Percentiles rank a stretch among this genome's conserved stretches.
Evolutionary conservation across 2,113 vertebrate genomes (phyloP).

Genomic region (Strix aluco): DNA sequence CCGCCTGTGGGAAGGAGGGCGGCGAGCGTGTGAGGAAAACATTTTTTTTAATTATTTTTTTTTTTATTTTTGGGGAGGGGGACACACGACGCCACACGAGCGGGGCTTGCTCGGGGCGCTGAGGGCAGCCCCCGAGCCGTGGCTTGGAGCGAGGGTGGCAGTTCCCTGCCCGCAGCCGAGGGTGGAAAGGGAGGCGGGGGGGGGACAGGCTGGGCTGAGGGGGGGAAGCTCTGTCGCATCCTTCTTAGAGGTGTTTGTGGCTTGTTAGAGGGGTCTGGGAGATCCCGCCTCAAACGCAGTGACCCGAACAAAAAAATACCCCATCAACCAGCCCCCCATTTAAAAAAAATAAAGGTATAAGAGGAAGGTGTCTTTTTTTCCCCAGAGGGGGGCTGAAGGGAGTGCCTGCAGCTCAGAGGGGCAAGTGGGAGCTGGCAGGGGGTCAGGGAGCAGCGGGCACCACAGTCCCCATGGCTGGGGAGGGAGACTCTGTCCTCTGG

Average conservation of each 20-base stretch:
- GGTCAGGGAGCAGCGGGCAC: not conserved
- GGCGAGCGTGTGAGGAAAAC: not conserved
- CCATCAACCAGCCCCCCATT: no score
- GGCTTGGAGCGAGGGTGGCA: not conserved
- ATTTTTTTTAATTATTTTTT: not conserved
- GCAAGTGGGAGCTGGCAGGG: not conserved
- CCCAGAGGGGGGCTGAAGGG: not conserved
- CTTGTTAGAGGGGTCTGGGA: not conserved
- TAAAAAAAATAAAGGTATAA: not conserved
- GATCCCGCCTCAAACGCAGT: not conserved
- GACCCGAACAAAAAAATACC: no score
- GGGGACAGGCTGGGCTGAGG: not conserved
- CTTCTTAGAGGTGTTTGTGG: not conserved
- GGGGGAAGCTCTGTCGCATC: not conserved
- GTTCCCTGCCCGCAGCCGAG: not conserved
- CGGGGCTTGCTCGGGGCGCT: not conserved
- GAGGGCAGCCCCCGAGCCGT: no score
- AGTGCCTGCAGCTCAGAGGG: not conserved
- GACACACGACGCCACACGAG: no score
- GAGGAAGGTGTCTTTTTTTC: not conserved
- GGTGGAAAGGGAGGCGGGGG: not conserved
- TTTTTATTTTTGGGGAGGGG: not conserved
- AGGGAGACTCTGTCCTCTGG: not conserved
- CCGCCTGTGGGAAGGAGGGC: not conserved
- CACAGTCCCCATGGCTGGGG: no score